phyloP scores from a whole-genome alignment of 53 echinoderm and acorn worm genomes.

The Mesocentrotus franciscanus region DNA sequence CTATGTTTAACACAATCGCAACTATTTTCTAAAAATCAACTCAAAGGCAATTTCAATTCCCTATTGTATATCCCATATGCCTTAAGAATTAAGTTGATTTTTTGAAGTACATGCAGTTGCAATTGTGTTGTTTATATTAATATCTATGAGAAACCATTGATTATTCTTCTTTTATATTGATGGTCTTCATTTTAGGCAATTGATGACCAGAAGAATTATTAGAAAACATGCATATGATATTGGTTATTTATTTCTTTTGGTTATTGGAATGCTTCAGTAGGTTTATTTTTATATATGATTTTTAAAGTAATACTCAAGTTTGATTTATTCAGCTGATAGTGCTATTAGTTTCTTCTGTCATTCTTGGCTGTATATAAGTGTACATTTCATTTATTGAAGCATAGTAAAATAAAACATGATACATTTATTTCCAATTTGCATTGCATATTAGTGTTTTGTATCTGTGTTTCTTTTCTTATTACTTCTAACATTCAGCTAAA shows the following conservation, averaged over 20 bases:
- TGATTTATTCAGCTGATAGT: background rate
- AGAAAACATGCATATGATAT: background rate
- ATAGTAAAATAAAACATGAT: background rate
- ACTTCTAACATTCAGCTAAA: background rate
- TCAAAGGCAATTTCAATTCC: no score
- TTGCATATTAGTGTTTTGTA: background rate
- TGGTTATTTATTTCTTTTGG: background rate
- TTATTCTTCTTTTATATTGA: no score
- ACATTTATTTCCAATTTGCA: background rate
- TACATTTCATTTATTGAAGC: slow-evolving; percentile 34
- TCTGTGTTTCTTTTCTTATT: background rate
- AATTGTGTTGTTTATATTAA: no score
- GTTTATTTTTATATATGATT: slow-evolving; percentile 5
- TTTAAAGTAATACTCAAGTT: background rate
- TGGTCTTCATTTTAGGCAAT: background rate
- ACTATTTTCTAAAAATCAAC: no score
- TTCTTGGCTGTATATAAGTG: slow-evolving; percentile 1
- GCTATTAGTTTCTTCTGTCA: background rate
- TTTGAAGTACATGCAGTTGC: no score
- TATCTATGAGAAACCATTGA: no score
- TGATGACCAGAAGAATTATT: background rate
- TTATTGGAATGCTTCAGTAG: background rate
- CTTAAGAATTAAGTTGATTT: no score
- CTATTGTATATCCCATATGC: no score
- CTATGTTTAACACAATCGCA: no score